Evolutionary conservation across 2,888 invertebrate species (phyloP).

Genomic region (Liopterus haemorrhoidalis): DNA sequence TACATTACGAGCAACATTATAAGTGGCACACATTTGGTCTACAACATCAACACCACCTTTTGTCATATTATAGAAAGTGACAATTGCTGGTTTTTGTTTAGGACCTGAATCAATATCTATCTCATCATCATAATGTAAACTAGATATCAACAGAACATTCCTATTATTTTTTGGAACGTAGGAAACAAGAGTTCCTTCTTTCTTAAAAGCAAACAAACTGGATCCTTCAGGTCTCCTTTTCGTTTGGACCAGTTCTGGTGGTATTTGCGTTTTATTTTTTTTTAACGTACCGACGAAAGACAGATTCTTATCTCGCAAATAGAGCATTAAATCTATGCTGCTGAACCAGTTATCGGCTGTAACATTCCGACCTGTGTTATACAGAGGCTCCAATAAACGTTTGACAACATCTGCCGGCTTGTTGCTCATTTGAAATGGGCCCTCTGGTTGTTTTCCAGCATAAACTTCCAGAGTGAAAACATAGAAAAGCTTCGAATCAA

Average conservation of each 20-base stretch:
- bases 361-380: constrained; percentile 26
- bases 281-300: constrained; percentile 20
- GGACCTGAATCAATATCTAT: no score
- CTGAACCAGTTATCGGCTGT: constrained; percentile 27
- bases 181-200: constrained; percentile 1
- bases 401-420: constrained; percentile 26
- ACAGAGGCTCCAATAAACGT: constrained; percentile 24
- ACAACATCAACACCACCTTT: constrained; percentile 1
- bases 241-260: constrained; percentile 3
- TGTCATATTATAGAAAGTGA: constrained; percentile 5
- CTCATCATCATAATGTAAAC: no score
- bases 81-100: constrained; percentile 4
- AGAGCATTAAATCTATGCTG: constrained; percentile 20
- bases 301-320: constrained; percentile 19
- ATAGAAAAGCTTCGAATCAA: constrained; percentile 27
- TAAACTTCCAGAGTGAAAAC: constrained; percentile 28
- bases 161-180: constrained; percentile 6
- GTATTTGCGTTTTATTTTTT: constrained; percentile 11
- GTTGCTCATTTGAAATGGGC: constrained; percentile 27
- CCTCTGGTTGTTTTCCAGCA: constrained; percentile 29
- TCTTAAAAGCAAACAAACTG: constrained; percentile 9
- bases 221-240: constrained; percentile 3
- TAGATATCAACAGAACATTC: constrained; percentile 1
- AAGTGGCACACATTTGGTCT: constrained; percentile 7
- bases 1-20: constrained; percentile 3